Base-by-base conservation (phyloP, 2,797 vertebrate genomes). In the Naso thynnoides region DNA sequence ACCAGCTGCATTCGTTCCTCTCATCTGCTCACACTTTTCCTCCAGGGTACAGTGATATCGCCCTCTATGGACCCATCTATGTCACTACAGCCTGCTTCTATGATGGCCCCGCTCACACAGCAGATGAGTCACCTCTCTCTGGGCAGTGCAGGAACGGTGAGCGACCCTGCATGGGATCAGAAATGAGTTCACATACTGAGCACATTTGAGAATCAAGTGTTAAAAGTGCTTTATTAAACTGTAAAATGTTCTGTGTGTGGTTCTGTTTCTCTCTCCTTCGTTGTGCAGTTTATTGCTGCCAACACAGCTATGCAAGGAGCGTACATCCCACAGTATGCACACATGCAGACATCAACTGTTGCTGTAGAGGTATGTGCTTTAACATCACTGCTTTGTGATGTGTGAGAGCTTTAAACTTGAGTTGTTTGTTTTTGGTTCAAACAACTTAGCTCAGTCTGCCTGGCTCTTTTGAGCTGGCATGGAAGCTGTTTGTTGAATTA, bases 41-140 rank as follows among this genome's bases (percentile, higher is more conserved):
- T 87, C 9, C 42, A 99, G 98, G 97, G 97, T 93, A 96, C 98
- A 81, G 96, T 99, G 87, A 86, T 99, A 94, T 98, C 98, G 82
- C 98, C 98, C 92, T 98, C 98, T 85, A 97, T 99, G 95, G 98
- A 99, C 91, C 97, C 96, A 56, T 96, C 97, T 69, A 95, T 99
- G 97, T 97, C 98, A 94, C 95, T 99, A 95, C 98, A 99, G 92
- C 96, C 96, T 5, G 80, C 97, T 3, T 98, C 98, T 0, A 96
- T 99, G 95, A 97, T 99, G 88, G 93, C 92, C 81, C 98, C 98
- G 31, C 91, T 99, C 83, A 84, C 97, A 45, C 98, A 99, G 94
- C 98, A 99, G 88, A 98, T 99, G 97, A 95, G 96, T 96, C 98
- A 99, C 81, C 96, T 99, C 81, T 96, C 98, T 52, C 84, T 99